Evolutionary conservation across 2,888 invertebrate species (phyloP).

Genomic region (Zhuqinia jingwanae): DNA sequence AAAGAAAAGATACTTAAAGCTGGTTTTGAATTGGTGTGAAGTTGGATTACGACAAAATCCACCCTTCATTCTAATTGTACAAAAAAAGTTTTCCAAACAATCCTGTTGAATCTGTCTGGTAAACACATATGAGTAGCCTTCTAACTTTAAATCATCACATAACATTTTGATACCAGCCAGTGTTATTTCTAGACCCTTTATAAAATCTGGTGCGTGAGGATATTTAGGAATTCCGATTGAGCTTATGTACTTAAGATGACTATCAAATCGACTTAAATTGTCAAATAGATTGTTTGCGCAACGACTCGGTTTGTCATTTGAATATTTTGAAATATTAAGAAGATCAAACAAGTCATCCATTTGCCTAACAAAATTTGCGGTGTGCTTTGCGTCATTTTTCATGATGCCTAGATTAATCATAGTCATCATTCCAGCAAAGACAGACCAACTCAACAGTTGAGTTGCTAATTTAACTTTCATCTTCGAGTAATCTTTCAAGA

Average conservation of each 20-base stretch:
- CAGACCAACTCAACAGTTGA: constrained; percentile 41
- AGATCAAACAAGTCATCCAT: constrained; percentile 49
- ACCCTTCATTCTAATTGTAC: neutral
- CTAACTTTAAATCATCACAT: neutral
- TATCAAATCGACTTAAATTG: neutral
- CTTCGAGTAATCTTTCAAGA: constrained; percentile 36
- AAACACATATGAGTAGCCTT: neutral
- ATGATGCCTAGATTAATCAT: constrained; percentile 3
- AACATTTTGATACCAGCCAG: neutral
- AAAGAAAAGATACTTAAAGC: neutral
- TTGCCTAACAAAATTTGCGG: constrained; percentile 15
- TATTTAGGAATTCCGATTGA: neutral
- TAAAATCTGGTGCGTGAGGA: neutral
- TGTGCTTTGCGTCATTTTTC: neutral
- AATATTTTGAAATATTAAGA: constrained; percentile 39
- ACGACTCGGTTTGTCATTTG: neutral
- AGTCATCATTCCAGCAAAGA: constrained; percentile 27
- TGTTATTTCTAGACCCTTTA: neutral
- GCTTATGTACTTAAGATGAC: neutral
- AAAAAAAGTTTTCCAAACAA: neutral
- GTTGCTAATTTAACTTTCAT: constrained; percentile 52
- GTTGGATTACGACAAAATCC: neutral
- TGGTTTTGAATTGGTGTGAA: neutral
- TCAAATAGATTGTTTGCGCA: neutral
- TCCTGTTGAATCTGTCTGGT: neutral